A percentile compares a stretch with the other conserved stretches of the same genome.
These are phyloP conservation scores for Diplazon laetatorius DNA, from an alignment of 2,888 invertebrate species.

Conservation along the genomic window DNA sequence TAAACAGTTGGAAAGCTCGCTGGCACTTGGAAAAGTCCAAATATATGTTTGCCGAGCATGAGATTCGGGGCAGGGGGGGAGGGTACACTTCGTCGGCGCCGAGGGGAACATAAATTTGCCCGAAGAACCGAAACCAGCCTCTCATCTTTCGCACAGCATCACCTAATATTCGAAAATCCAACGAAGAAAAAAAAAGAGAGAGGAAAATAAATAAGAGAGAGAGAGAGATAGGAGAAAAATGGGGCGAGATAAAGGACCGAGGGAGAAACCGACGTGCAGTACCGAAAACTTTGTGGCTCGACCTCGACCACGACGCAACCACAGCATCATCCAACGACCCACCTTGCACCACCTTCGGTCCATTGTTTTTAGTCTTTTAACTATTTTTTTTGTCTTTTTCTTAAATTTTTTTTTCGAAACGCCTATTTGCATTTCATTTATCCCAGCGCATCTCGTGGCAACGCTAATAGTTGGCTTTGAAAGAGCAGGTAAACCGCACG, in stretches of 20 bases:
- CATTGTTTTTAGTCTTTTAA: not conserved
- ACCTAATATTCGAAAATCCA: constrained; percentile 51
- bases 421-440: constrained; percentile 61
- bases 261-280: constrained; percentile 18
- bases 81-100: constrained; percentile 65
- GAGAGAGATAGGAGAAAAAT: not conserved
- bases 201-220: not conserved
- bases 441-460: not conserved
- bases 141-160: constrained; percentile 38
- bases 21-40: constrained; percentile 7
- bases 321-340: constrained; percentile 26
- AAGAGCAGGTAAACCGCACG: not conserved
- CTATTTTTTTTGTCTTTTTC: constrained; percentile 19
- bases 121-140: constrained; percentile 18
- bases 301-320: constrained; percentile 37
- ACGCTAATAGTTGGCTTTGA: not conserved
- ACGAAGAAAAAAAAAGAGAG: not conserved
- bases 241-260: not conserved
- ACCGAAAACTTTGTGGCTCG: constrained; percentile 41
- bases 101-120: constrained; percentile 70
- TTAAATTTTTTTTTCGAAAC: constrained; percentile 44
- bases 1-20: not conserved
- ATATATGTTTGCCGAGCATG: constrained; percentile 31
- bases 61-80: too few relatives aligned
- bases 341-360: not conserved